Percentiles rank a stretch among this genome's conserved stretches.
Conservation (phyloP, 2,797 vertebrate genomes). For the Gila robusta region DNA sequence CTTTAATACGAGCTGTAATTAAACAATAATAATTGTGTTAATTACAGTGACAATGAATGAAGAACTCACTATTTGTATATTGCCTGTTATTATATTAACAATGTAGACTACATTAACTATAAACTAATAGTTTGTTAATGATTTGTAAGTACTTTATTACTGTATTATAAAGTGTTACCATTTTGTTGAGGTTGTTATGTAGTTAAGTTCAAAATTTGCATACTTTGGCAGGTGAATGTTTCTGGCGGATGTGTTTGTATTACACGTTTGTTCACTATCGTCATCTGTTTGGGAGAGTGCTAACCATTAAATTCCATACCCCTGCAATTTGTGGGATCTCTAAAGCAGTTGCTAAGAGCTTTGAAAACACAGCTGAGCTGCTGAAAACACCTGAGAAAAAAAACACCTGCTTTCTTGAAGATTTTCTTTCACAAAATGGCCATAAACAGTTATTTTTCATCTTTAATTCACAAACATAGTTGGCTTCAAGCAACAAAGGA, state of each 20-base stretch:
- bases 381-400: background rate
- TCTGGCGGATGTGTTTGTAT: background rate
- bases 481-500: conserved; percentile 97
- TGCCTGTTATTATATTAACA: too few relatives aligned
- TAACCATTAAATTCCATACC: background rate
- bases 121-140: too few relatives aligned
- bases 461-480: conserved; percentile 93
- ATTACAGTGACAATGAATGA: background rate
- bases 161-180: too few relatives aligned
- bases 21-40: too few relatives aligned
- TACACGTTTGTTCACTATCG: background rate
- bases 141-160: too few relatives aligned
- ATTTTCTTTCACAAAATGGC: background rate
- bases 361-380: background rate
- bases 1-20: too few relatives aligned
- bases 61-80: too few relatives aligned
- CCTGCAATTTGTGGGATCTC: background rate
- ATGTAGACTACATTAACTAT: too few relatives aligned
- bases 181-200: background rate
- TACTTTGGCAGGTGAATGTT: background rate
- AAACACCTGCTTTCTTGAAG: background rate
- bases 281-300: background rate
- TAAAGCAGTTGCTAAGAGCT: background rate
- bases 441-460: conserved; percentile 62
- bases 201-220: background rate